Conservation (phyloP, 2,113 vertebrate genomes). For the Campylomormyrus numenius region DNA sequence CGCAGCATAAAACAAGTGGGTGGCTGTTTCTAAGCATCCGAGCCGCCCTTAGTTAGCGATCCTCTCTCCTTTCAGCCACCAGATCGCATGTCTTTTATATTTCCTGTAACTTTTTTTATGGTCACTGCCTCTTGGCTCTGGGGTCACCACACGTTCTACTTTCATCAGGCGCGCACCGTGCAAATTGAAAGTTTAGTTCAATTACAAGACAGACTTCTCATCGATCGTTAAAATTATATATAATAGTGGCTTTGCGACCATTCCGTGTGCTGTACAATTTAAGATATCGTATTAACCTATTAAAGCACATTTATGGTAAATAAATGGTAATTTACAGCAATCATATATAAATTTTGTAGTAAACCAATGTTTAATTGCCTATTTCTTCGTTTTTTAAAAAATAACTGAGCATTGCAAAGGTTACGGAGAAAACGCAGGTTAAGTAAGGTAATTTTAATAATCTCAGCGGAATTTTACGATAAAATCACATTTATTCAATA, state of each 20-base stretch:
- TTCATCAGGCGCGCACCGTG: not conserved
- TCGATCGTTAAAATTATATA: not conserved
- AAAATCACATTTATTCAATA: not conserved
- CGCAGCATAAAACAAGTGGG: not conserved
- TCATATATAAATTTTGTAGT: not conserved
- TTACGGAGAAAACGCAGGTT: not conserved
- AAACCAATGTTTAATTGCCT: not conserved
- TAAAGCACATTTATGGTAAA: not conserved
- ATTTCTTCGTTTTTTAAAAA: not conserved
- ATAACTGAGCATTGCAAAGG: not conserved
- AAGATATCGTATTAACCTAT: not conserved
- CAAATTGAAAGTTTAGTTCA: not conserved
- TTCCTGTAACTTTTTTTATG: slow-evolving; percentile 10
- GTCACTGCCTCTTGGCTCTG: not conserved
- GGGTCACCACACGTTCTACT: slow-evolving; percentile 8
- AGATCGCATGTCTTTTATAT: slow-evolving; percentile 20
- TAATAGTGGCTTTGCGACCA: not conserved
- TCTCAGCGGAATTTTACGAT: not conserved
- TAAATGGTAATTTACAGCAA: not conserved
- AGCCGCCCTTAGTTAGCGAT: not conserved
- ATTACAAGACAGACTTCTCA: not conserved
- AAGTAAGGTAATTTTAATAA: not conserved
- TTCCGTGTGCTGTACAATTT: not conserved
- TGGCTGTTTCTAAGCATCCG: not conserved
- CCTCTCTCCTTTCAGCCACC: not conserved